These are phyloP conservation scores for Muscina levida DNA, from an alignment of 2,888 invertebrate species.

Conservation along the genomic window DNA sequence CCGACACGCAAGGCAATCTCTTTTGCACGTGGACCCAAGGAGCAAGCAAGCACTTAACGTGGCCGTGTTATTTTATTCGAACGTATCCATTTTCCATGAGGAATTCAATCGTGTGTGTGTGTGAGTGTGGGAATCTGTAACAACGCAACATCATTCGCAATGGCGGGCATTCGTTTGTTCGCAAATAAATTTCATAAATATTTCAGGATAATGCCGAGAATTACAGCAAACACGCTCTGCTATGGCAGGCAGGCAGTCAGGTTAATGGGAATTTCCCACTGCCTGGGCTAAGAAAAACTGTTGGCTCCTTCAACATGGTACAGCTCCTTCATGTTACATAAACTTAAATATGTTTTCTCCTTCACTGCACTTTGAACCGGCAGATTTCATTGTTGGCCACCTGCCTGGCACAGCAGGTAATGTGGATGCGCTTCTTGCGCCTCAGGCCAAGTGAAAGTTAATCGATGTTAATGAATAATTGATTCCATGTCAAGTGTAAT, in stretches of 20 bases:
- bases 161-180: background rate
- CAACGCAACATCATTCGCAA: constrained; percentile 13
- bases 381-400: background rate
- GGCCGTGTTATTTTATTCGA: background rate
- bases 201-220: constrained; percentile 59
- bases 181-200: constrained; percentile 60
- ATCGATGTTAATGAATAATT: constrained; percentile 65
- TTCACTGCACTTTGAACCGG: background rate
- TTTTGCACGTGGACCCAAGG: background rate
- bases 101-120: background rate
- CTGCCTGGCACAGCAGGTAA: constrained; percentile 6
- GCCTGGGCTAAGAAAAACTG: background rate
- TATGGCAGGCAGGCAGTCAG: no score
- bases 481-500: constrained; percentile 56
- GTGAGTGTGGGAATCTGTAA: background rate
- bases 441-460: constrained; percentile 40
- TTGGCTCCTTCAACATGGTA: background rate
- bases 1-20: background rate
- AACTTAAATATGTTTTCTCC: background rate
- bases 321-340: background rate
- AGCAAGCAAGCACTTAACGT: background rate
- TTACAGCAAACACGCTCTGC: constrained; percentile 30
- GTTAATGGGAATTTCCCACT: constrained; percentile 2
- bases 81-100: background rate
- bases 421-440: constrained; percentile 1